phyloP scores from a whole-genome alignment of 2,113 vertebrate genomes.

The Ophiodon elongatus region DNA sequence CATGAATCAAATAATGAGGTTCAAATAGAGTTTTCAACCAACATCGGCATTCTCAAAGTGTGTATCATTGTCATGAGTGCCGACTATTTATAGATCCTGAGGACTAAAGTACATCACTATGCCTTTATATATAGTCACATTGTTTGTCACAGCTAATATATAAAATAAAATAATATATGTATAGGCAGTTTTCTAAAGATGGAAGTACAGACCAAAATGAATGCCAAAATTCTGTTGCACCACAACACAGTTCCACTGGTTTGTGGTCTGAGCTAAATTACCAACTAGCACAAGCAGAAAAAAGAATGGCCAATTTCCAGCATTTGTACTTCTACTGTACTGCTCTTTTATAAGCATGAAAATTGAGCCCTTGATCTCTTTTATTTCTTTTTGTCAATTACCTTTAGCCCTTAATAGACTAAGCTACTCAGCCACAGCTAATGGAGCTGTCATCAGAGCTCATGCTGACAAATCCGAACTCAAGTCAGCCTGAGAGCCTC shows the following conservation, averaged over 20 bases:
- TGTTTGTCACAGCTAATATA: background rate
- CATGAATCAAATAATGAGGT: background rate
- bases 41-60: background rate
- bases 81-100: background rate
- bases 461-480: slow-evolving; percentile 55
- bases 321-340: background rate
- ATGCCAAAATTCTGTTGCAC: background rate
- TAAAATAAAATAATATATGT: background rate
- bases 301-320: background rate
- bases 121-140: background rate
- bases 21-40: background rate
- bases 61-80: background rate
- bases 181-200: background rate
- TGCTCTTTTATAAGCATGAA: slow-evolving; percentile 1
- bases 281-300: background rate
- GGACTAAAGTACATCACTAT: background rate
- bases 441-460: slow-evolving; percentile 50
- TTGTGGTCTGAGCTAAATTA: slow-evolving; percentile 4
- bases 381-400: slow-evolving; percentile 41
- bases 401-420: slow-evolving; percentile 34
- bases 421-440: slow-evolving; percentile 36
- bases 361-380: slow-evolving; percentile 8
- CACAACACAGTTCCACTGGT: background rate
- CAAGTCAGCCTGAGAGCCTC: slow-evolving; percentile 13
- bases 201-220: background rate